Evolutionary conservation across 2,888 invertebrate genomes (phyloP), one percentile per base, ranked within the genome.

Genomic region (Noctua janthina): DNA sequence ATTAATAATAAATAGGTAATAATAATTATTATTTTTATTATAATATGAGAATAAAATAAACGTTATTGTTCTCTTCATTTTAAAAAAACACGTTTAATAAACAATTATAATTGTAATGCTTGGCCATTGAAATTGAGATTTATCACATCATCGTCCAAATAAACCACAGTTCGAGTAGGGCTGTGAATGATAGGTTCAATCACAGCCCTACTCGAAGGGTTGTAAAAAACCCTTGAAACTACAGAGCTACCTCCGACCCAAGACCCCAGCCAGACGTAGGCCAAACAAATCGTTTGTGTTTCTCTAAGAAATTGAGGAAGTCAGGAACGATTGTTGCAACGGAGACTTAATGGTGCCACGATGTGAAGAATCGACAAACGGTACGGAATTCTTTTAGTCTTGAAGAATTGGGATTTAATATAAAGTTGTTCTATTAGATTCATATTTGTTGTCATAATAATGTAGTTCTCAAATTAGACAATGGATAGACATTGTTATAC

Each of bases 211-310:
- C 46, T 39, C 39, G 66, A 74, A 79, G 82, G 86, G 78, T 83
- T 74, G 80, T 83, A 87, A 89, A 88, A 90, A 89, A 85, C 79
- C 77, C 51, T 76, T 69, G 81, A 75, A 70, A 70, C 35, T 68
- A 79, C 69, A n/a, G 56, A 67, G 43, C 54, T 62, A 51, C 78
- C 29, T 49, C 51, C 81, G 43, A 59, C 5, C 29, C 29, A 29
- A 29, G 29, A 29, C 29, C 74, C 67, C 64, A 43, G 66, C 51
- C 70, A 82, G 76, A 83, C 78, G 83, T 56, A 81, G 76, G 75
- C 76, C 83, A 88, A 88, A 90, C 82, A 85, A 90, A 90, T 89
- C 79, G 89, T 83, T 87, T 88, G 81, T 88, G 79, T 83, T 81
- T 66, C 83, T 81, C 67, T 87, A 85, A 89, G 89, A 84, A 79